Percentiles rank a stretch among this genome's conserved stretches.
Evolutionary conservation across 2,888 invertebrate species (phyloP).

Genomic region (Siphonodentalium dalli): DNA sequence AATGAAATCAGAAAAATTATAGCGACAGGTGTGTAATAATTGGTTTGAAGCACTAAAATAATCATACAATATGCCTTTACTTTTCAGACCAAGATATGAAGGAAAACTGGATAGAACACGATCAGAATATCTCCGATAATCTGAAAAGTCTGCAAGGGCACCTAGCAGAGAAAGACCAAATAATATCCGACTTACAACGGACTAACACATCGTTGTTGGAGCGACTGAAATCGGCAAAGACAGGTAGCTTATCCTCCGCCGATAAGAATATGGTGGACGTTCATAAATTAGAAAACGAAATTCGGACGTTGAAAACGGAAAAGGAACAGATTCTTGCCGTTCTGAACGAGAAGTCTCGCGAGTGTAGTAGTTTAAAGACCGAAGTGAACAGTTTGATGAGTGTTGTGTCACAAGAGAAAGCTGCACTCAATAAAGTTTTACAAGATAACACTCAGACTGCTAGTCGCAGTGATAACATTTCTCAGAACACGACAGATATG

Average conservation of each 20-base stretch:
- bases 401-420: constrained; percentile 60
- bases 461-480: constrained; percentile 51
- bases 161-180: constrained; percentile 52
- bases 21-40: too few species aligned
- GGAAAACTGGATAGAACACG: too few species aligned
- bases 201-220: constrained; percentile 54
- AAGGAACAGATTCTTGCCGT: constrained; percentile 64
- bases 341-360: constrained; percentile 64
- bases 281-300: constrained; percentile 55
- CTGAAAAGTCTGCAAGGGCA: constrained; percentile 42
- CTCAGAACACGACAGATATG: constrained; percentile 61
- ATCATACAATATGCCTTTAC: too few species aligned
- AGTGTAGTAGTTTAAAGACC: constrained; percentile 59
- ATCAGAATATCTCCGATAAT: constrained; percentile 35
- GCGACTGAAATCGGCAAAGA: constrained; percentile 58
- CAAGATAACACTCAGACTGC: constrained; percentile 54
- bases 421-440: constrained; percentile 62
- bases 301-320: constrained; percentile 51
- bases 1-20: too few species aligned
- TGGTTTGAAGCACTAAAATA: too few species aligned
- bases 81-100: too few species aligned
- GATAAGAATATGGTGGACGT: constrained; percentile 44
- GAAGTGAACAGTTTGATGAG: constrained; percentile 64
- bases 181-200: constrained; percentile 53
- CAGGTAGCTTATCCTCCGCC: constrained; percentile 40